Evolutionary conservation across 2,797 vertebrate species (phyloP).

Genomic region (Semaprochilodus insignis): DNA sequence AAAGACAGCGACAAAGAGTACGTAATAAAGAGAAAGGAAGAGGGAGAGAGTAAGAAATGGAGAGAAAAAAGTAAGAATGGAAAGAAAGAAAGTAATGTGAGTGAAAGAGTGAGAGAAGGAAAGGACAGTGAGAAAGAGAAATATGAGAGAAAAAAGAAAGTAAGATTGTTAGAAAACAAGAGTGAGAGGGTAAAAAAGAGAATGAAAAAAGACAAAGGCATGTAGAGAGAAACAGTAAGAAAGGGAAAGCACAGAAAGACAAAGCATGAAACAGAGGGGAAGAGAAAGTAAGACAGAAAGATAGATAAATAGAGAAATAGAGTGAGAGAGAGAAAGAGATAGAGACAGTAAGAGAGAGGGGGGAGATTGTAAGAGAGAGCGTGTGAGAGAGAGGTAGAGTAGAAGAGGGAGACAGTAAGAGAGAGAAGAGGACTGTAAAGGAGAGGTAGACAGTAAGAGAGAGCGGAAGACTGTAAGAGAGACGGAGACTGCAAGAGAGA

Average conservation of each 20-base stretch:
- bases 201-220: too few relatives aligned
- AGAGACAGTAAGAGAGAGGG: background rate
- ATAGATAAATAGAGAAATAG: background rate
- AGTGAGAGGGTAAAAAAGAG: too few relatives aligned
- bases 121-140: too few relatives aligned
- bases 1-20: background rate
- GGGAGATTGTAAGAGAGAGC: background rate
- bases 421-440: slow-evolving; percentile 11
- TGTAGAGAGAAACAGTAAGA: too few relatives aligned
- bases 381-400: background rate
- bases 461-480: too few relatives aligned
- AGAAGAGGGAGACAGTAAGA: slow-evolving; percentile 6
- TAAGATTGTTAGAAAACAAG: too few relatives aligned
- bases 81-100: too few relatives aligned
- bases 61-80: slow-evolving; percentile 2
- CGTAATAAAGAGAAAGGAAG: background rate
- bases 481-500: too few relatives aligned
- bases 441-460: background rate
- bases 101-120: too few relatives aligned
- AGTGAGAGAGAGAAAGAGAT: too few relatives aligned
- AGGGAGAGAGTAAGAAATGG: background rate
- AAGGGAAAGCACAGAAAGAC: background rate
- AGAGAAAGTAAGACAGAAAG: slow-evolving; percentile 7
- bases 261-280: background rate
- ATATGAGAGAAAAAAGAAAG: too few relatives aligned